Conservation (phyloP, 2,797 vertebrate species). For the Coregonus suidteri region DNA sequence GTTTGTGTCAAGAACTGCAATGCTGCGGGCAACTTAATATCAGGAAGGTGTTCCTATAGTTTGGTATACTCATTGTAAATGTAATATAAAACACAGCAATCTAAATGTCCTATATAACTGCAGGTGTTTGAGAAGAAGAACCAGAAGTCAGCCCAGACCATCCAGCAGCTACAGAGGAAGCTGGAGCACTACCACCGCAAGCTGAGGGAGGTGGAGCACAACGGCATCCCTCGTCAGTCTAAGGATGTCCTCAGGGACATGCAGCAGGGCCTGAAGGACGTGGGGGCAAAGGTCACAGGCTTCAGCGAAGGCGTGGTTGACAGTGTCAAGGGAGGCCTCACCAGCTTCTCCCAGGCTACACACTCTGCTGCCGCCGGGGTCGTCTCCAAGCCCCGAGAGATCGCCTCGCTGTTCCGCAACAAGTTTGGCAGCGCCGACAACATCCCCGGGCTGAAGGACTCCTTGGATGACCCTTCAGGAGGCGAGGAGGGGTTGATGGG, state of each 20-base stretch:
- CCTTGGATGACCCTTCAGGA: slow-evolving; percentile 83
- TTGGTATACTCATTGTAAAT: too few relatives aligned
- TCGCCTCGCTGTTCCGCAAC: slow-evolving; percentile 90
- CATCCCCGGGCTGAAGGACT: slow-evolving; percentile 89
- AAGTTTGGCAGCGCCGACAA: slow-evolving; percentile 95
- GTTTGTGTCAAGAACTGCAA: too few relatives aligned
- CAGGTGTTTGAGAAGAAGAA: slow-evolving; percentile 98
- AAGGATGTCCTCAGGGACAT: slow-evolving; percentile 96
- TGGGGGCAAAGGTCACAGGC: slow-evolving; percentile 92
- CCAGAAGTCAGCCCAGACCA: slow-evolving; percentile 94
- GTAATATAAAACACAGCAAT: too few relatives aligned
- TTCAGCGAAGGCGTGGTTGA: slow-evolving; percentile 97
- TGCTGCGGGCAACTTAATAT: too few relatives aligned
- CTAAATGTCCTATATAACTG: slow-evolving; percentile 1
- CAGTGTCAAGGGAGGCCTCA: slow-evolving; percentile 93
- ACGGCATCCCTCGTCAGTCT: slow-evolving; percentile 91
- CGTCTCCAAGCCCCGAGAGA: slow-evolving; percentile 93
- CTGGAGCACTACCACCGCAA: slow-evolving; percentile 96
- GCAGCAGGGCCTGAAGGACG: slow-evolving; percentile 95
- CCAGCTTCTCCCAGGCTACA: slow-evolving; percentile 94
- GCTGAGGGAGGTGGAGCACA: slow-evolving; percentile 91
- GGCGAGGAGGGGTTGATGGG: slow-evolving; percentile 67
- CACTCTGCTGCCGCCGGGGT: slow-evolving; percentile 95
- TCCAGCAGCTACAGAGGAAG: slow-evolving; percentile 94
- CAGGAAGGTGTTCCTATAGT: too few relatives aligned